Conservation (phyloP, 2,797 vertebrate genomes). For the Syngnathus acus region DNA sequence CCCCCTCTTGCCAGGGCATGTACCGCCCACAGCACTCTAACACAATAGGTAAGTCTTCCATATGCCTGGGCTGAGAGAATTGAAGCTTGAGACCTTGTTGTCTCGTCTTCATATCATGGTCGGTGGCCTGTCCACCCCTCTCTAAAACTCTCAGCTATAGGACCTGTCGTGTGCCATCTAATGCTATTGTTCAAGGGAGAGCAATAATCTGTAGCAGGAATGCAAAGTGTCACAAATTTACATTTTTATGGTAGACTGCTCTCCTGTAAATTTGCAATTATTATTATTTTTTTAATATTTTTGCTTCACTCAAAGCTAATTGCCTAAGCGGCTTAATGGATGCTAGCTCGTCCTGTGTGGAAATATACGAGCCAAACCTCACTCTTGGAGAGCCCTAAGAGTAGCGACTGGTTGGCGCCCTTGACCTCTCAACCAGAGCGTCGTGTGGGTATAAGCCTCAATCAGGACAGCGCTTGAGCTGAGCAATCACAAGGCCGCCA, state of each 20-base stretch:
- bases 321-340: not conserved
- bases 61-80: constrained; percentile 40
- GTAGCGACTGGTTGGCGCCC: not conserved
- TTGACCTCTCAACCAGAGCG: not conserved
- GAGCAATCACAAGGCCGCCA: not conserved
- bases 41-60: constrained; percentile 76
- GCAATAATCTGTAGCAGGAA: not conserved
- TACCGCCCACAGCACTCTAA: constrained; percentile 55
- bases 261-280: constrained; percentile 1
- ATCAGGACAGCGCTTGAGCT: not conserved
- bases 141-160: constrained; percentile 34
- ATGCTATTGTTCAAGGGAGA: constrained; percentile 5
- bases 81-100: constrained; percentile 50
- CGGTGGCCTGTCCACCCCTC: constrained; percentile 46
- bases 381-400: not conserved
- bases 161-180: constrained; percentile 26
- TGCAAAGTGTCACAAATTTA: not conserved
- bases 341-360: not conserved
- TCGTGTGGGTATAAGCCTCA: not conserved
- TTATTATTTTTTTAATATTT: too few species aligned
- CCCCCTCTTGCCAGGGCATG: constrained; percentile 72
- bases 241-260: not conserved
- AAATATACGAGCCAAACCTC: not conserved
- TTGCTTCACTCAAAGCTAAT: not conserved
- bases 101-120: constrained; percentile 41